phyloP scores from a whole-genome alignment of 2,888 invertebrate species.

The Autographa pulchrina region DNA sequence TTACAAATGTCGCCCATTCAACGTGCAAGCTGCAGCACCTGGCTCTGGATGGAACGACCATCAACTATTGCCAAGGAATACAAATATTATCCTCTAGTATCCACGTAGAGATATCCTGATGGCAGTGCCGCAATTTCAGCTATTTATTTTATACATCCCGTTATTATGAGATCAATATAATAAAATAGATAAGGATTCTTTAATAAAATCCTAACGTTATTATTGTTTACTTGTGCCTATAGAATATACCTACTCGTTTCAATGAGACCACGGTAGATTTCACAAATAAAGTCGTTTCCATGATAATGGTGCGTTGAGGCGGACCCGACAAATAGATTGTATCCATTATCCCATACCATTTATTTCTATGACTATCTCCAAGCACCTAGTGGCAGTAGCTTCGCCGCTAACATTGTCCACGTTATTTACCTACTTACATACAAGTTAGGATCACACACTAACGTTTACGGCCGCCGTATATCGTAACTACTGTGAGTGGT shows the following conservation, averaged over 20 bases:
- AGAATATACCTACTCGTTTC: conserved; percentile 29
- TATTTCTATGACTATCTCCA: conserved; percentile 63
- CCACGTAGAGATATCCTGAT: not conserved
- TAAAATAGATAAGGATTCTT: conserved; percentile 30
- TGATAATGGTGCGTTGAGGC: conserved; percentile 63
- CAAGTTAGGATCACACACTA: conserved; percentile 54
- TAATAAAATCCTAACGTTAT: conserved; percentile 15
- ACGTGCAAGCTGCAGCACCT: conserved; percentile 43
- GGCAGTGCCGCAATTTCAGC: not conserved
- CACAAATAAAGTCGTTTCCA: conserved; percentile 66
- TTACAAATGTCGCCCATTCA: conserved; percentile 40
- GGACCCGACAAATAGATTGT: conserved; percentile 64
- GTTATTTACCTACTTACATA: conserved; percentile 51
- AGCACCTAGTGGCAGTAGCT: conserved; percentile 46
- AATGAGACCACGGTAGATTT: conserved; percentile 57
- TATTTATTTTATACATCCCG: not conserved
- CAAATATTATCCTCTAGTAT: not conserved
- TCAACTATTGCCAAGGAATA: conserved; percentile 22
- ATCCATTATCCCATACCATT: conserved; percentile 62
- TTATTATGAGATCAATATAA: conserved; percentile 12
- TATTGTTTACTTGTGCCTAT: conserved; percentile 35
- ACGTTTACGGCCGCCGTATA: conserved; percentile 70
- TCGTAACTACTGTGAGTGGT: conserved; percentile 65
- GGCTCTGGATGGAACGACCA: conserved; percentile 11
- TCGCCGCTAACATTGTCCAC: conserved; percentile 46